Percentiles rank a stretch among this genome's conserved stretches.
Conservation (phyloP, 2,888 invertebrate species). For the Troides aeacus region DNA sequence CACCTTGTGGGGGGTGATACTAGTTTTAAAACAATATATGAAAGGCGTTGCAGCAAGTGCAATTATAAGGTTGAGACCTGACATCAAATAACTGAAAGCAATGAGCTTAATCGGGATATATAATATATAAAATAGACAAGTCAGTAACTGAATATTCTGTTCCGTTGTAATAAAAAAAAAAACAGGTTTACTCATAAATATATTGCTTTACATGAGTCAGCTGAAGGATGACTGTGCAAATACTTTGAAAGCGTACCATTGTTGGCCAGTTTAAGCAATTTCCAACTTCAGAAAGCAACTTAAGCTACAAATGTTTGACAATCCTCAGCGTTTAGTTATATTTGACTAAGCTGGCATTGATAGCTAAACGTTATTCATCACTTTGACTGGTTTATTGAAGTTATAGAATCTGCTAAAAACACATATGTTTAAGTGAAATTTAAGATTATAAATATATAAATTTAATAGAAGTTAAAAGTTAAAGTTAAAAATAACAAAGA, state of each 20-base stretch:
- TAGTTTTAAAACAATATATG: no score
- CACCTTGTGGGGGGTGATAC: no score
- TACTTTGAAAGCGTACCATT: background rate
- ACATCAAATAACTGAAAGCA: no score
- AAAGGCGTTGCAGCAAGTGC: no score
- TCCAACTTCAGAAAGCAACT: conserved; percentile 6
- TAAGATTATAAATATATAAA: no score
- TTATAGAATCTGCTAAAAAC: background rate
- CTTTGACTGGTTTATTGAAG: background rate
- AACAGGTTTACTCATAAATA: background rate
- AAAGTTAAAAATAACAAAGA: no score
- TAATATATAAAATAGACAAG: no score
- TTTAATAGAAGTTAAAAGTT: no score
- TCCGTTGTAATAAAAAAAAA: no score
- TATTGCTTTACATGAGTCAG: background rate
- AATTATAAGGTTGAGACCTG: no score
- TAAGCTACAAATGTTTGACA: conserved; percentile 6
- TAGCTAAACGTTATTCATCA: conserved; percentile 1
- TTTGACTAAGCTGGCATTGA: background rate
- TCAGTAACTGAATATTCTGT: no score
- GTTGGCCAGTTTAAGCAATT: conserved; percentile 5
- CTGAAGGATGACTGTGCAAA: background rate
- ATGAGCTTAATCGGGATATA: no score
- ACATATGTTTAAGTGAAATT: background rate
- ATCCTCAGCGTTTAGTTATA: conserved; percentile 3